Evolutionary conservation across 1,140 invertebrate species (phyloP), one percentile per base, ranked within the genome.

Genomic region (Drosophila rufa): DNA sequence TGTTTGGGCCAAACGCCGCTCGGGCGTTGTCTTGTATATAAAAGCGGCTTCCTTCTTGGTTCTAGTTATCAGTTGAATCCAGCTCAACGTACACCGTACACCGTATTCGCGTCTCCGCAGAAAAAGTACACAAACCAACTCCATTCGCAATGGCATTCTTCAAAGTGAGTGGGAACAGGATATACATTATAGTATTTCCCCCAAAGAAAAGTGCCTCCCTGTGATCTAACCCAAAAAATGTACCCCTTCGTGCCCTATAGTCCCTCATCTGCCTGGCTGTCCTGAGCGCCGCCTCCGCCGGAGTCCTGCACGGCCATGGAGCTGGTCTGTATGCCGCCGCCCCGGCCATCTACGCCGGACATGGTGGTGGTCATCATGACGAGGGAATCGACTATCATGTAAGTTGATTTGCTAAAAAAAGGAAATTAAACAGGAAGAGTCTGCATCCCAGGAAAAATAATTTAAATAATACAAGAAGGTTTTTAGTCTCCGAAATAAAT

Each of bases 61-160:
- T 92, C 91, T 92, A 92, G 91, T 92, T 92, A 92, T 92, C 91
- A 92, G 91, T 92, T 92, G 91, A 85, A 85, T 92, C 68, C 85
- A 92, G 85, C 82, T 86, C 79, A 86, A 87, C 78, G 74, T 90
- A 67, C 81, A 77, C 75, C 79, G 70, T 56, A 91, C 68, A 75
- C 65, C 33, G 33, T 11, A 36, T 36, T 42, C 82, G 67, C 82
- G 82, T 70, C 79, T 75, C 33, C 62, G 42, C 42, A 22, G 22
- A 59, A 78, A 55, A 58, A 43, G 53, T 3, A 66, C 70, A 45
- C 62, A 76, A 75, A 17, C 30, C 58, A 69, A 68, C 53, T 61
- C 50, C 70, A 71, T 73, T 80, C 25, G 48, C 64, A 86, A 92
- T 92, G 92, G 92, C 91, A 75, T 92, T 92, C 87, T 91, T 92